Evolutionary conservation across 2,797 vertebrate genomes (phyloP).

Genomic region (Sciaenops ocellatus): DNA sequence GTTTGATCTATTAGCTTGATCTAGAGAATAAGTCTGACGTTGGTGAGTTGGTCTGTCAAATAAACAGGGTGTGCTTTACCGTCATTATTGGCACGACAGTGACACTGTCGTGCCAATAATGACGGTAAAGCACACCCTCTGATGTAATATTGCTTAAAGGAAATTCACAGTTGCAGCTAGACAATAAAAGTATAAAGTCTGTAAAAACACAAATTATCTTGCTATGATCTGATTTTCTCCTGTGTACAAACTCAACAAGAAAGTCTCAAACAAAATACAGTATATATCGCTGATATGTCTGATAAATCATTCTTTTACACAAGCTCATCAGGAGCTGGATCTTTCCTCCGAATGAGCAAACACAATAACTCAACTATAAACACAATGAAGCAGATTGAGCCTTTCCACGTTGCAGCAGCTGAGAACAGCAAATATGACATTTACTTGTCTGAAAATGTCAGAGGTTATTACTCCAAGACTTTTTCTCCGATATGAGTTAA

Average conservation of each 20-base stretch:
- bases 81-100: too few species aligned
- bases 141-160: too few species aligned
- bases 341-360: slow-evolving; percentile 11
- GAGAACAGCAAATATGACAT: slow-evolving; percentile 27
- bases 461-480: slow-evolving; percentile 8
- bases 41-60: too few species aligned
- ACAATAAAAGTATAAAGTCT: background rate
- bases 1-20: too few species aligned
- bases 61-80: too few species aligned
- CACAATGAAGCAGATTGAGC: background rate
- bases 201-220: background rate
- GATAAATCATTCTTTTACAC: background rate
- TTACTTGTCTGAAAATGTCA: slow-evolving; percentile 31
- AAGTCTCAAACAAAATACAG: background rate
- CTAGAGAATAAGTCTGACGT: too few species aligned
- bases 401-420: background rate
- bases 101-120: too few species aligned
- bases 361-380: background rate
- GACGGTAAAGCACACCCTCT: too few species aligned
- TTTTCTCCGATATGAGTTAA: slow-evolving; percentile 50
- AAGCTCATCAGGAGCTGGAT: background rate
- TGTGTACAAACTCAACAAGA: background rate
- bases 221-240: background rate
- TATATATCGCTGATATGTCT: too few species aligned
- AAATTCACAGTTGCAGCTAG: background rate